These are phyloP conservation scores for Lithobates sylvaticus DNA, from an alignment of 2,797 vertebrate species.

Conservation along the genomic window DNA sequence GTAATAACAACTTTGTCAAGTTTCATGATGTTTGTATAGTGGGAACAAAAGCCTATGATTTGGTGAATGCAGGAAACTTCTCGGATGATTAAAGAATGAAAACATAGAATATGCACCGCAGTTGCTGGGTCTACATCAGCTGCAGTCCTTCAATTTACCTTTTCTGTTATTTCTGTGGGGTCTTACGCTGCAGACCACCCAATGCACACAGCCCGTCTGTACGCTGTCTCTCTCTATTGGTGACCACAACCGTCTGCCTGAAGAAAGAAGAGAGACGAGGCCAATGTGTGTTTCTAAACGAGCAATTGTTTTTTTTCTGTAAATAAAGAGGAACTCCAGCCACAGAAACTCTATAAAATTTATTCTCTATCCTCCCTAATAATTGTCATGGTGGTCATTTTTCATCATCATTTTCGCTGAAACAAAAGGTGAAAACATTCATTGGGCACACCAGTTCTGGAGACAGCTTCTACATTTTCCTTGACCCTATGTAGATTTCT, in stretches of 20 bases:
- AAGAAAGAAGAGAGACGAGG: background rate
- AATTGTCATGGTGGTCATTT: too few relatives aligned
- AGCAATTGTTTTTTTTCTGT: too few relatives aligned
- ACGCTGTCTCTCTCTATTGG: background rate
- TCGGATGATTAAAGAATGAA: slow-evolving; percentile 47
- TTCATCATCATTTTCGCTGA: too few relatives aligned
- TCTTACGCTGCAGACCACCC: slow-evolving; percentile 44
- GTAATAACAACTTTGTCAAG: slow-evolving; percentile 14
- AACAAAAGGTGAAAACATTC: too few relatives aligned
- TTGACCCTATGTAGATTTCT: too few relatives aligned
- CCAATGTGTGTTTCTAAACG: too few relatives aligned
- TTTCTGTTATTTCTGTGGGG: slow-evolving; percentile 42
- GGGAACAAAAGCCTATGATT: slow-evolving; percentile 39
- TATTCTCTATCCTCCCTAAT: too few relatives aligned
- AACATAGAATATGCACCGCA: slow-evolving; percentile 7
- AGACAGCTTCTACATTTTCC: too few relatives aligned
- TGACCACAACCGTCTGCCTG: background rate
- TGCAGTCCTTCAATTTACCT: slow-evolving; percentile 28
- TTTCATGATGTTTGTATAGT: slow-evolving; percentile 28
- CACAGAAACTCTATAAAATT: too few relatives aligned
- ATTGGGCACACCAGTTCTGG: too few relatives aligned
- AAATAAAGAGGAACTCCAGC: too few relatives aligned
- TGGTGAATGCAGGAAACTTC: slow-evolving; percentile 19
- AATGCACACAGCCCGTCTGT: slow-evolving; percentile 6
- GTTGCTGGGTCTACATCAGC: slow-evolving; percentile 6